Evolutionary conservation across 2,113 vertebrate species (phyloP).

Genomic region (Poecile atricapillus): DNA sequence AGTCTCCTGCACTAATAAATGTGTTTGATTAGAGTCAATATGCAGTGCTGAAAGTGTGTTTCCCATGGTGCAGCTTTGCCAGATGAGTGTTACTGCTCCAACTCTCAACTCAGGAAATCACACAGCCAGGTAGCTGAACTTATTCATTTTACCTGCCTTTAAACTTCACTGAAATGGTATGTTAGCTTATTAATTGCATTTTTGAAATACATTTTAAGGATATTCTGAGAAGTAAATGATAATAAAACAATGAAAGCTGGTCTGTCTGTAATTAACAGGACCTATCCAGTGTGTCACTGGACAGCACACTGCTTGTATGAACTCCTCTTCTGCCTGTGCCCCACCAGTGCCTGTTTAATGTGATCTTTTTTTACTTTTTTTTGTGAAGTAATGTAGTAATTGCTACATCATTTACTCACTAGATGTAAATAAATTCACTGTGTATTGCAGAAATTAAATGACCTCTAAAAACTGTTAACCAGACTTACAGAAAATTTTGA

Average conservation of each 20-base stretch:
- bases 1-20: background rate
- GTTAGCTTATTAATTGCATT: background rate
- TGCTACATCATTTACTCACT: background rate
- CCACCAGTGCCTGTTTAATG: background rate
- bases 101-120: background rate
- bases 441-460: background rate
- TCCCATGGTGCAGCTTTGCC: background rate
- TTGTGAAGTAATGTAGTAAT: background rate
- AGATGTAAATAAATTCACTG: rapidly evolving
- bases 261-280: background rate
- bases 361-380: background rate
- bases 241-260: background rate
- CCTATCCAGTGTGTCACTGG: background rate
- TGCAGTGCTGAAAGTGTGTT: background rate
- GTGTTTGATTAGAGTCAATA: background rate
- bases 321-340: background rate
- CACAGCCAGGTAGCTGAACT: background rate
- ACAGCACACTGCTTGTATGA: rapidly evolving
- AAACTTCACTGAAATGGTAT: background rate
- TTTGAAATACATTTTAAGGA: background rate
- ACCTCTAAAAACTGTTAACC: background rate
- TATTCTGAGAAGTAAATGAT: background rate
- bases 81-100: background rate
- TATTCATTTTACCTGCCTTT: background rate
- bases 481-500: background rate